Evolutionary conservation across 2,113 vertebrate species (phyloP).

Genomic region (Butorides virescens): DNA sequence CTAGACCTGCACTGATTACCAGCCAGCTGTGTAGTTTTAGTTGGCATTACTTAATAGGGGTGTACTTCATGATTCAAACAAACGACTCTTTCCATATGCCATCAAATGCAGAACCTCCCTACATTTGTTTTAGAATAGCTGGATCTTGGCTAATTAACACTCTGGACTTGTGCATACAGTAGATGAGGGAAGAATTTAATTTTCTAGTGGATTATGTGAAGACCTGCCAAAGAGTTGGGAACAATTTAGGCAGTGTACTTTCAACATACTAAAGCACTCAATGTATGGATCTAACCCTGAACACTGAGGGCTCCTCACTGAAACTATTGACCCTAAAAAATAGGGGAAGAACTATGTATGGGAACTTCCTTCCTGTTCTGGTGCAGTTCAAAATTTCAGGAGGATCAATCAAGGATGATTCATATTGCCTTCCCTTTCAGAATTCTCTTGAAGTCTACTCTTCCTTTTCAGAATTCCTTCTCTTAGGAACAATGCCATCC

Average conservation of each 20-base stretch:
- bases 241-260: conserved; percentile 31
- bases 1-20: neutral
- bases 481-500: neutral
- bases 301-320: neutral
- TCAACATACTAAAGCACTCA: neutral
- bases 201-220: conserved; percentile 53
- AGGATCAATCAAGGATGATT: neutral
- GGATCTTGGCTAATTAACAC: conserved; percentile 62
- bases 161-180: neutral
- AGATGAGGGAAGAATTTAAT: conserved; percentile 45
- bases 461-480: neutral
- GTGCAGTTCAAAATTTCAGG: neutral
- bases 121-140: conserved; percentile 64
- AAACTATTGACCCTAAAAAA: neutral
- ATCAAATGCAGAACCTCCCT: conserved; percentile 38
- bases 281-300: neutral
- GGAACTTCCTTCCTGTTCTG: neutral
- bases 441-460: neutral
- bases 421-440: neutral
- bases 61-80: conserved; percentile 61
- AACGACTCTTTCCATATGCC: conserved; percentile 37
- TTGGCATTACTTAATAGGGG: conserved; percentile 55
- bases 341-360: neutral
- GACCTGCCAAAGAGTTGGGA: conserved; percentile 53
- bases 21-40: conserved; percentile 48